Evolutionary conservation across 2,888 invertebrate genomes (phyloP).

Genomic region (Cerceris ruficornis): DNA sequence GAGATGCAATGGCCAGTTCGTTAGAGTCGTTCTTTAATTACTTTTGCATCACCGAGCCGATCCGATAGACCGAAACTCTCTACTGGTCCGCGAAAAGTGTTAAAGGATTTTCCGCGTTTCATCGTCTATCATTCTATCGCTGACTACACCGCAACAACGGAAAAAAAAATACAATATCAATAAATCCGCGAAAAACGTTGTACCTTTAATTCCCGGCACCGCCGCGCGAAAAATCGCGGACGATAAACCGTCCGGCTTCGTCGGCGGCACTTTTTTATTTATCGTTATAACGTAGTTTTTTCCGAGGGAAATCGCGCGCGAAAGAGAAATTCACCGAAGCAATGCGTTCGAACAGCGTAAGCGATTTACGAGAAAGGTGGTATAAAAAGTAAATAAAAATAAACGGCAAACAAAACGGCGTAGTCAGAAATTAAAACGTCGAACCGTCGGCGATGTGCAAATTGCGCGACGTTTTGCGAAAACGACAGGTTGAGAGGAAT

Average conservation of each 20-base stretch:
- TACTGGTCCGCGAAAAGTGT: too few species aligned
- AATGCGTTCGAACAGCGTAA: neutral
- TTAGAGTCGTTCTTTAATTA: neutral
- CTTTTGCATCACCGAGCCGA: too few species aligned
- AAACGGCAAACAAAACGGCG: neutral
- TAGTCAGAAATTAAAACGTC: conserved; percentile 13
- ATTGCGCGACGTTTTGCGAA: conserved; percentile 36
- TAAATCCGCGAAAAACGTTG: neutral
- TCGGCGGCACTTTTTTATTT: conserved; percentile 6
- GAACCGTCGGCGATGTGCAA: conserved; percentile 52
- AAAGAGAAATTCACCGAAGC: neutral
- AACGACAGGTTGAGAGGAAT: conserved; percentile 22
- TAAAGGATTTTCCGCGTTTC: too few species aligned
- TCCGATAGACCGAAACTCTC: neutral
- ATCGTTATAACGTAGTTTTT: conserved; percentile 15
- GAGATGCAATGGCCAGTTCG: conserved; percentile 5
- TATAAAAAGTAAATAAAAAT: neutral
- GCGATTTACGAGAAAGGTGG: neutral
- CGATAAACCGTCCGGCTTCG: neutral
- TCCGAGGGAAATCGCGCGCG: conserved; percentile 30
- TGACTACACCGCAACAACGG: neutral
- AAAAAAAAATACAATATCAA: neutral
- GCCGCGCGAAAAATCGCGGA: too few species aligned
- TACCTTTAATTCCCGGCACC: neutral
- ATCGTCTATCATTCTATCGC: conserved; percentile 1